Evolutionary conservation across 2,113 vertebrate species (phyloP).

Genomic region (Microtus montanus): DNA sequence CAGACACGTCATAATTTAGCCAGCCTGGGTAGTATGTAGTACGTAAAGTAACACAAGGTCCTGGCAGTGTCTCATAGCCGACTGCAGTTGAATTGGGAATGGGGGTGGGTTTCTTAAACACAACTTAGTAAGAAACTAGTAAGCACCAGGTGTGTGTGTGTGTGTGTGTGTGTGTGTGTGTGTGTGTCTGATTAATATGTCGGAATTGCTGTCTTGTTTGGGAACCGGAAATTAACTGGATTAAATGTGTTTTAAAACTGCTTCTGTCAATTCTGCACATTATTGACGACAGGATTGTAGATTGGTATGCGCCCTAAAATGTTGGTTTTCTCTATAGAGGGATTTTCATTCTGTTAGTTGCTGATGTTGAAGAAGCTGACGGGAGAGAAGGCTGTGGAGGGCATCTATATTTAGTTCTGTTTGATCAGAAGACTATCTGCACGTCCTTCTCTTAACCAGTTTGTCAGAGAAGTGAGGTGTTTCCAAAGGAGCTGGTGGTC

Average conservation of each 20-base stretch:
- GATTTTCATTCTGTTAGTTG: constrained; percentile 34
- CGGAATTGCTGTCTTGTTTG: not conserved
- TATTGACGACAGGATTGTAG: not conserved
- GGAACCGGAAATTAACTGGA: not conserved
- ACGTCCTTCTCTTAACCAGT: not conserved
- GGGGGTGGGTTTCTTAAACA: not conserved
- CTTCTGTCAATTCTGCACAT: not conserved
- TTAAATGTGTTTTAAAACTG: not conserved
- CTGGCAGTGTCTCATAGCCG: not conserved
- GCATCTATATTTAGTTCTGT: constrained; percentile 2
- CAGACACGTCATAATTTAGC: not conserved
- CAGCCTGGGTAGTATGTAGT: not conserved
- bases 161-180: not conserved
- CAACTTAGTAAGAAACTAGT: not conserved
- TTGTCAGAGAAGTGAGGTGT: not conserved
- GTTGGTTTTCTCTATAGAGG: not conserved
- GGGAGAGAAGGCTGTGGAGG: not conserved
- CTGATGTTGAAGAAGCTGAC: not conserved
- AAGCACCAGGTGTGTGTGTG: not conserved
- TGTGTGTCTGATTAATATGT: not conserved
- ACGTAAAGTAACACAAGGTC: not conserved
- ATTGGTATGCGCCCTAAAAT: not conserved
- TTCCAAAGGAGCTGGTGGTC: not conserved
- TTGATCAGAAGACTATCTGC: not conserved
- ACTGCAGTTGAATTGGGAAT: not conserved